These are phyloP conservation scores for Trichogramma pretiosum DNA, from an alignment of 1,140 invertebrate species.

Conservation along the genomic window DNA sequence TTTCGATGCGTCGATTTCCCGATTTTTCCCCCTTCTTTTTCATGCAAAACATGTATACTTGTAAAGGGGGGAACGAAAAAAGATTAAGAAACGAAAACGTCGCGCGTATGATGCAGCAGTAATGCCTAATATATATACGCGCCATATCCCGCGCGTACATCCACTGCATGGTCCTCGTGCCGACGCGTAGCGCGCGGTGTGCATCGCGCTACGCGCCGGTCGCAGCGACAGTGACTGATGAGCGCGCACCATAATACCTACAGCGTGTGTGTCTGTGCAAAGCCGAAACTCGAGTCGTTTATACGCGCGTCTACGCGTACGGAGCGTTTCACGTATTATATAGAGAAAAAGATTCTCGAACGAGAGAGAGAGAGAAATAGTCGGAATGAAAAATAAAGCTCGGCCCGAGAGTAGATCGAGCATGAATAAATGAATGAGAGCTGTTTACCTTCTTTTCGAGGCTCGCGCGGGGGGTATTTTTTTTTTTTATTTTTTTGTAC, in stretches of 20 bases:
- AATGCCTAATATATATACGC: too few species aligned
- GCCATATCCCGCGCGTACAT: not conserved
- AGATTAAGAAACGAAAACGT: conserved; percentile 2
- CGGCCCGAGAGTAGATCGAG: not conserved
- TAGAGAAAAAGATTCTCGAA: too few species aligned
- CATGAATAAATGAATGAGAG: conserved; percentile 17
- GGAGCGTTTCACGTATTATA: not conserved
- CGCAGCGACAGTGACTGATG: conserved; percentile 15
- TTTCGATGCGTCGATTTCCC: too few species aligned
- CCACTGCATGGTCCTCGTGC: not conserved
- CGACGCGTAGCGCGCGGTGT: not conserved
- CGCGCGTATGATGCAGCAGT: too few species aligned
- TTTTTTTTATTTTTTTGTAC: too few species aligned
- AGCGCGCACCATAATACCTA: too few species aligned
- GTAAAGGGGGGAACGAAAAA: not conserved
- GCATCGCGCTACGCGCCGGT: not conserved
- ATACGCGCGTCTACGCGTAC: not conserved
- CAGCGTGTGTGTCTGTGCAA: conserved; percentile 10
- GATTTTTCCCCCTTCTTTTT: too few species aligned
- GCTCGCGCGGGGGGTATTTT: too few species aligned
- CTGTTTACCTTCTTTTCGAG: conserved; percentile 6
- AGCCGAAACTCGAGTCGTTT: conserved; percentile 14
- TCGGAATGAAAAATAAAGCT: conserved; percentile 1
- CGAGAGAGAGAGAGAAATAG: not conserved
- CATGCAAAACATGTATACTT: not conserved